Evolutionary conservation across 2,797 vertebrate genomes (phyloP).

Genomic region (Euphonia xanthogaster): DNA sequence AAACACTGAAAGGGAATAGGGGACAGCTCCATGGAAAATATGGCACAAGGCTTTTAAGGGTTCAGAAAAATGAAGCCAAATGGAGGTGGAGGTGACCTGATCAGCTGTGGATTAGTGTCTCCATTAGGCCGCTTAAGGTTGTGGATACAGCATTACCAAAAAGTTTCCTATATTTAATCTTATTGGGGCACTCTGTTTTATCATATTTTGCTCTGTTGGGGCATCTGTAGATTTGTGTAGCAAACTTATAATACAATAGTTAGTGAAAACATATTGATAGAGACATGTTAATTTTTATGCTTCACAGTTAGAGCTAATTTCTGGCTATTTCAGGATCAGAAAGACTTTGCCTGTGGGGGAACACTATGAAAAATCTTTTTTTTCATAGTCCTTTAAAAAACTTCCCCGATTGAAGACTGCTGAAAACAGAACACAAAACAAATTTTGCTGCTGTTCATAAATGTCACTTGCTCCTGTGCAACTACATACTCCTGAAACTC

Average conservation of each 20-base stretch:
- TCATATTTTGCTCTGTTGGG: neutral
- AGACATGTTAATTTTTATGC: neutral
- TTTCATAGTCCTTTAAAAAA: neutral
- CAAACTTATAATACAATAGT: neutral
- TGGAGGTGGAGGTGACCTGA: neutral
- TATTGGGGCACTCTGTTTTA: neutral
- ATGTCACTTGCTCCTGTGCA: neutral
- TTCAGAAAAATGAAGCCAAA: neutral
- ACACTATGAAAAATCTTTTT: neutral
- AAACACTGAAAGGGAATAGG: neutral
- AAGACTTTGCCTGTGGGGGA: neutral
- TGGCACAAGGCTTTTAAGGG: neutral
- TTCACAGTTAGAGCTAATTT: neutral
- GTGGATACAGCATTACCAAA: accelerated
- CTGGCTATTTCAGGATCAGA: neutral
- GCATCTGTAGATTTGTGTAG: neutral
- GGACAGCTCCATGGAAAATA: neutral
- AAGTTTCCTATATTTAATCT: neutral
- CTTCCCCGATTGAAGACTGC: neutral
- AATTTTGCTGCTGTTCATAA: neutral
- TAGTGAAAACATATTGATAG: neutral
- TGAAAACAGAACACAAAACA: neutral
- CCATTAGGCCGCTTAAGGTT: neutral
- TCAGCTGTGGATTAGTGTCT: neutral
- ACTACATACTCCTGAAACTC: neutral